phyloP scores from a whole-genome alignment of 2,797 vertebrate genomes.

The Artibeus jamaicensis region DNA sequence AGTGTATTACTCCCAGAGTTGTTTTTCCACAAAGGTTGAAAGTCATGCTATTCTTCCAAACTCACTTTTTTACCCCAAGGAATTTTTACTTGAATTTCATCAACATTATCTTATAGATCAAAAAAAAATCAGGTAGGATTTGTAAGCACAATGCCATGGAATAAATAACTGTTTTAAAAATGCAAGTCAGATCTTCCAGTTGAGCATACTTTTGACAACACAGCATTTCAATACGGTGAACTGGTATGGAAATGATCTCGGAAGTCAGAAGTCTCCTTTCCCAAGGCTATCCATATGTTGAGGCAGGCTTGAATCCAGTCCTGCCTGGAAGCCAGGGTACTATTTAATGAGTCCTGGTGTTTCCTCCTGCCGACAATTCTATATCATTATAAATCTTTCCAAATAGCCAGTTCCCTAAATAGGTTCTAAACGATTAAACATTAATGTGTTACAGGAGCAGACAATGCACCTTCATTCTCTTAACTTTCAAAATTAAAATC shows the following conservation, averaged over 20 bases:
- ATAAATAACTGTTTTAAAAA: background rate
- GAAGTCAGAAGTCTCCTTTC: constrained; percentile 44
- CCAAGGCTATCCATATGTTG: constrained; percentile 69
- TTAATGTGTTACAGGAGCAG: constrained; percentile 36
- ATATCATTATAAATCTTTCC: constrained; percentile 70
- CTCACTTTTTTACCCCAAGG: background rate
- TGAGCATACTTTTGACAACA: background rate
- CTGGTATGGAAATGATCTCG: background rate
- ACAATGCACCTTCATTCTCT: background rate
- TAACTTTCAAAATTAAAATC: constrained; percentile 38
- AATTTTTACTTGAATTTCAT: background rate
- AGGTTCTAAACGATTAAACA: constrained; percentile 60
- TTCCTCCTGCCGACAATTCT: constrained; percentile 69
- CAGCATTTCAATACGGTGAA: constrained; percentile 33
- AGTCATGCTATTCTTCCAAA: background rate
- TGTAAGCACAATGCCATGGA: background rate
- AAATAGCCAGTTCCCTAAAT: constrained; percentile 15
- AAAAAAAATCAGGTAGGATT: background rate
- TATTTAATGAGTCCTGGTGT: constrained; percentile 66
- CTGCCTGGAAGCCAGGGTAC: constrained; percentile 56
- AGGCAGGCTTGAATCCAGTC: constrained; percentile 68
- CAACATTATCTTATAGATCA: background rate
- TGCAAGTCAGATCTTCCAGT: background rate
- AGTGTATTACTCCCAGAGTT: background rate
- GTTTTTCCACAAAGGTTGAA: background rate